phyloP scores from a whole-genome alignment of 2,113 vertebrate species.

The Choloepus hoffmanni region DNA sequence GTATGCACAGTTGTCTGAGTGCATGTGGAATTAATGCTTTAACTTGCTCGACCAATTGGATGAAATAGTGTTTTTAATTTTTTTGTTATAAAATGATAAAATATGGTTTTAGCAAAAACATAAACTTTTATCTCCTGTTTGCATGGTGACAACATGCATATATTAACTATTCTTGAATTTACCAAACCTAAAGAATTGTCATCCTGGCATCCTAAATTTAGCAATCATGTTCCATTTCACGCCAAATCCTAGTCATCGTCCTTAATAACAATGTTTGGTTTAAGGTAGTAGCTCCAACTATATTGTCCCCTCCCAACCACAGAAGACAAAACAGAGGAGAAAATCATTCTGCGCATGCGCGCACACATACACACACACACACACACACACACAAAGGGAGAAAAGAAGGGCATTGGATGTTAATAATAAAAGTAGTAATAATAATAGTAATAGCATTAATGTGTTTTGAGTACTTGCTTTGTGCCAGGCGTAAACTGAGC shows the following conservation, averaged over 20 bases:
- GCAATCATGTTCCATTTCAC: background rate
- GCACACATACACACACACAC: no score
- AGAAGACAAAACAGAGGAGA: background rate
- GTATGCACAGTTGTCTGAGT: background rate
- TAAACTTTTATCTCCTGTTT: background rate
- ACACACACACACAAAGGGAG: background rate
- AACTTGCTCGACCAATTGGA: background rate
- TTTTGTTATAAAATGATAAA: background rate
- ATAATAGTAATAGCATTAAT: background rate
- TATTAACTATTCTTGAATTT: conserved; percentile 20
- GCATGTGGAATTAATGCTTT: background rate
- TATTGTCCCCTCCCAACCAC: no score
- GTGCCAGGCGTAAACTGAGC: background rate
- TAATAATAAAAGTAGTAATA: background rate
- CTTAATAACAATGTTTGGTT: background rate
- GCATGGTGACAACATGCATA: background rate
- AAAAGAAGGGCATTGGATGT: background rate
- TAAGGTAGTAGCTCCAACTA: background rate
- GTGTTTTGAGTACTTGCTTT: background rate
- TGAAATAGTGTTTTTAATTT: background rate
- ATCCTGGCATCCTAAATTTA: background rate
- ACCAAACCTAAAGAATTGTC: background rate
- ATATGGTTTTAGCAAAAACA: background rate
- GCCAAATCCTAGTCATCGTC: background rate
- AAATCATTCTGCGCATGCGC: background rate